Evolutionary conservation across 2,888 invertebrate genomes (phyloP).

Genomic region (Pachymerium ferrugineum): DNA sequence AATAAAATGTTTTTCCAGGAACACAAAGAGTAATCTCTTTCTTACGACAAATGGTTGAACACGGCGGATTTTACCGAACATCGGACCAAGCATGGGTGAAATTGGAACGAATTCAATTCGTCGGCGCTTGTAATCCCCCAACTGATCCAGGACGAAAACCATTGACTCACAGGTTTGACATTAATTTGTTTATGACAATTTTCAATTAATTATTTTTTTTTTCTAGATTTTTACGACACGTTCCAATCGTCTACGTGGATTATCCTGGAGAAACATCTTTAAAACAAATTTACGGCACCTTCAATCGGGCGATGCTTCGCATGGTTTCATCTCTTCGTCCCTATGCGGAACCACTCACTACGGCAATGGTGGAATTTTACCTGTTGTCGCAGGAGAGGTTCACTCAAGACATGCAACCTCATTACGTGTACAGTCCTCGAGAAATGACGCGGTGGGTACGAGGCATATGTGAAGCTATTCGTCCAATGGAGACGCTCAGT

Average conservation of each 20-base stretch:
- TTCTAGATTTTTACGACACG: slow-evolving; percentile 66
- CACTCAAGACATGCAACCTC: slow-evolving; percentile 99
- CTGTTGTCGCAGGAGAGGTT: slow-evolving; percentile 85
- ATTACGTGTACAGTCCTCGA: slow-evolving; percentile 97
- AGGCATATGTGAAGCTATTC: slow-evolving; percentile 96
- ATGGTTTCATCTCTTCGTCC: slow-evolving; percentile 85
- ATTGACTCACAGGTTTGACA: slow-evolving; percentile 74
- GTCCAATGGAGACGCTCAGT: slow-evolving; percentile 82
- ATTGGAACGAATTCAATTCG: slow-evolving; percentile 96
- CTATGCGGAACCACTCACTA: slow-evolving; percentile 92
- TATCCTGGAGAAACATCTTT: slow-evolving; percentile 97
- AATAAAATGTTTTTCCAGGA: slow-evolving; percentile 41
- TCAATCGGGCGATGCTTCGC: slow-evolving; percentile 95
- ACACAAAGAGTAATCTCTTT: slow-evolving; percentile 97
- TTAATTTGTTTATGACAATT: too few species aligned
- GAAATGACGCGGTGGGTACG: slow-evolving; percentile 99
- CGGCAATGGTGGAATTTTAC: slow-evolving; percentile 99
- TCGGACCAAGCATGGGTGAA: slow-evolving; percentile 95
- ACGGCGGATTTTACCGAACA: slow-evolving; percentile 77
- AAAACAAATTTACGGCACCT: slow-evolving; percentile 98
- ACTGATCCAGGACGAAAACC: slow-evolving; percentile 98
- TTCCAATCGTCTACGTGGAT: slow-evolving; percentile 98
- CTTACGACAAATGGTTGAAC: slow-evolving; percentile 93
- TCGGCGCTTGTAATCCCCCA: slow-evolving; percentile 99
- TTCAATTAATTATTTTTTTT: background rate